Evolutionary conservation across 2,797 vertebrate genomes (phyloP).

Genomic region (Distichodus sexfasciatus): DNA sequence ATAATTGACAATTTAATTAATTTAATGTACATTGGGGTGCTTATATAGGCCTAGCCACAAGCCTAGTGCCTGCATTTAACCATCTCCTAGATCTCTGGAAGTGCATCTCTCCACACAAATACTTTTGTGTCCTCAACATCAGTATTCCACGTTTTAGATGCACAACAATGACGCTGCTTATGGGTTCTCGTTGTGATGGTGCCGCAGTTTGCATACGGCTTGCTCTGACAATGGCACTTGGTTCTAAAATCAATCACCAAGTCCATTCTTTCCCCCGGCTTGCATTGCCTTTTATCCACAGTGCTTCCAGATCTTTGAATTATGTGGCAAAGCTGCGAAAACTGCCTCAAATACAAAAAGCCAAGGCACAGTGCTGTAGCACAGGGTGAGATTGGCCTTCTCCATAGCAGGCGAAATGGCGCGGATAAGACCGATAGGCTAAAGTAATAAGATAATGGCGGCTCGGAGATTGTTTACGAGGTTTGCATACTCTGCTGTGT

Average conservation of each 20-base stretch:
- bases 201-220: neutral
- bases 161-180: neutral
- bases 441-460: conserved; percentile 23
- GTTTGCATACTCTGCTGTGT: conserved; percentile 17
- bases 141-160: conserved; percentile 9
- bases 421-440: conserved; percentile 2
- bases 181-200: neutral
- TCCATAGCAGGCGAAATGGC: conserved; percentile 11
- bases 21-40: too few relatives aligned
- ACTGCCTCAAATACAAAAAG: conserved; percentile 6
- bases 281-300: neutral
- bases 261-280: neutral
- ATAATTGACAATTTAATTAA: too few relatives aligned
- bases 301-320: neutral
- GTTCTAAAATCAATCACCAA: neutral
- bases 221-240: too few relatives aligned
- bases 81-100: too few relatives aligned
- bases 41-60: too few relatives aligned
- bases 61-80: too few relatives aligned
- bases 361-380: neutral
- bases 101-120: too few relatives aligned
- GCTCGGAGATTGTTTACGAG: conserved; percentile 23
- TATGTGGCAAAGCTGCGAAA: neutral
- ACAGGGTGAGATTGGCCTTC: neutral
- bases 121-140: neutral